Base-by-base conservation (phyloP, 2,797 vertebrate species). In the Helostoma temminkii region DNA sequence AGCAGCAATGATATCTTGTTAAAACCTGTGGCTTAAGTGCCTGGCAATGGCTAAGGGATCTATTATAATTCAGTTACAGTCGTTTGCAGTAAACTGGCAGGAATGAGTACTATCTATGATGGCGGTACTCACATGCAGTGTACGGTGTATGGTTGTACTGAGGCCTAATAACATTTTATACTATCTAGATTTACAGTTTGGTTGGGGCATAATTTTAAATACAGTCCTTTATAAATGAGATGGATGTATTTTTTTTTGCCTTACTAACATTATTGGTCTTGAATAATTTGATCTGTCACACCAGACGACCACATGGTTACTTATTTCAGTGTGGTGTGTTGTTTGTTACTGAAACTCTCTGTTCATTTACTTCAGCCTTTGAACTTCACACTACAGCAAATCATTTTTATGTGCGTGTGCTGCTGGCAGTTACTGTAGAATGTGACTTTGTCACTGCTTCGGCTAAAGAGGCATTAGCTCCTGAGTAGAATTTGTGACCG, bases 401-500 rank as follows among this genome's bases (percentile, higher is more conserved):
- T 91, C 78, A 85, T 69, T 83, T 87, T 82, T 81, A 86, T 68
- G 60, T 57, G 53, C 65, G 9, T 6, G 9, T 6, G 1, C 28
- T 36, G 42, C 78, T 75, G 80, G 42, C 81, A 61, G 72, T 57
- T 64, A 12, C 42, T 43, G 9, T 21, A 9, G 61, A 60, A 69
- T 12, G 64, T 41, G 42, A 46, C 28, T 6, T 24, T 43, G 69
- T 74, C 64, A 48, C 65, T 21, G 63, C 50, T 58, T 34, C 50
- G 42, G 37, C 61, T 76, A 66, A 69, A 81, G 49, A 73, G 50
- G 70, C 66, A 25, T 39, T 81, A 86, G 82, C 70, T 82, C 59
- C 58, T 48, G 30, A 58, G 43, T 12, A 50, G 67, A 59, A 71
- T 65, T 45, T 59, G 28, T 63, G 47, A 66, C 41, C 22, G 9